Conservation (phyloP, 2,888 invertebrate genomes). For the Ectropis crepuscularia region DNA sequence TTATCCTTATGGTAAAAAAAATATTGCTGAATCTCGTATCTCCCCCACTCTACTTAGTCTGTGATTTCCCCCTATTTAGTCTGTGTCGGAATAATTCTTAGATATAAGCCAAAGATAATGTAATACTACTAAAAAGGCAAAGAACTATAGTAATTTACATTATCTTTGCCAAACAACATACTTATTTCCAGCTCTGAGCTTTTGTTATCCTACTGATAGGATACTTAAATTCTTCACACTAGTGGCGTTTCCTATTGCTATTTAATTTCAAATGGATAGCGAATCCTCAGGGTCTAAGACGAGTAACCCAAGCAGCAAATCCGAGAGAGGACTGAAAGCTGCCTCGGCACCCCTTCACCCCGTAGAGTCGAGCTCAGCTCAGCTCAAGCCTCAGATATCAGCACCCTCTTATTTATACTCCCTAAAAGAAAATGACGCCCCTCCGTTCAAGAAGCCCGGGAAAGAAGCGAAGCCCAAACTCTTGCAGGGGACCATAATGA, state of each 20-base stretch:
- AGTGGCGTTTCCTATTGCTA: no score
- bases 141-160: no score
- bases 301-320: conserved; percentile 13
- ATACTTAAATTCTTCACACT: no score
- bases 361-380: conserved; percentile 27
- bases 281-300: conserved; percentile 34
- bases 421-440: conserved; percentile 66
- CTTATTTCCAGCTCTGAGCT: no score
- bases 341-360: conserved; percentile 56
- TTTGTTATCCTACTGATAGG: no score
- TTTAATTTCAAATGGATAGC: neutral
- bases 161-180: no score
- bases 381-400: conserved; percentile 59
- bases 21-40: no score
- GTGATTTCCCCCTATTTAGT: no score
- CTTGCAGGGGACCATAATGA: conserved; percentile 60
- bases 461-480: conserved; percentile 54
- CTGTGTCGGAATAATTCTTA: no score
- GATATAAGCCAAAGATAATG: no score
- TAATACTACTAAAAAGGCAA: neutral
- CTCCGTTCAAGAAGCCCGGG: conserved; percentile 63
- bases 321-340: conserved; percentile 41
- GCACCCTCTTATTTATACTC: conserved; percentile 73
- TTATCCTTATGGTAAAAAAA: no score
- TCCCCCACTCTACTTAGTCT: no score